phyloP scores from a whole-genome alignment of 2,797 vertebrate genomes.

The Smutsia gigantea region DNA sequence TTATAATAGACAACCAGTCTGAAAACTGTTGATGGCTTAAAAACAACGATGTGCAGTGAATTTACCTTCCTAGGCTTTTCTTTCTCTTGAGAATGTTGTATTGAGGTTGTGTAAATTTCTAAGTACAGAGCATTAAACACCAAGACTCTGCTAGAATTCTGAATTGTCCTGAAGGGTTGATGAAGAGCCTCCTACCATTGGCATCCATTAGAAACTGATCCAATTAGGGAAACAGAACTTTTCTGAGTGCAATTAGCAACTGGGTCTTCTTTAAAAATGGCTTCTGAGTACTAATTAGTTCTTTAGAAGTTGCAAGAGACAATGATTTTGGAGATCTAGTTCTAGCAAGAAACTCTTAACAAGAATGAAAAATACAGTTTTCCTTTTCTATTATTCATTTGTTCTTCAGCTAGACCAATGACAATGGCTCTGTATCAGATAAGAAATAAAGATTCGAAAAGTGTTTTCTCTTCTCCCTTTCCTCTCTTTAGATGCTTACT shows the following conservation, averaged over 20 bases:
- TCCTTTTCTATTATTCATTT: neutral
- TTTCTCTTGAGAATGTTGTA: neutral
- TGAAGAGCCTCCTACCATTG: neutral
- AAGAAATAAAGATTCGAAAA: neutral
- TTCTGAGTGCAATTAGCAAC: neutral
- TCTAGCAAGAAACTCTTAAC: neutral
- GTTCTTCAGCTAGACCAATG: neutral
- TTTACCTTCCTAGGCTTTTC: neutral
- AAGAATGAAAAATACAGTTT: slow-evolving; percentile 17
- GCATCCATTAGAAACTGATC: neutral
- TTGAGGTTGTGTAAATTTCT: neutral
- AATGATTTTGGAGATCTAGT: neutral
- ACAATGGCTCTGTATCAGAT: neutral
- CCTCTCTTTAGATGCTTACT: neutral
- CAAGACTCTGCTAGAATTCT: neutral
- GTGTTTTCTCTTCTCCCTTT: neutral
- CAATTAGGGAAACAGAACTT: neutral
- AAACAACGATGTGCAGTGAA: neutral
- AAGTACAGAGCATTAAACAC: neutral
- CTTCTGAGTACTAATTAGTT: neutral
- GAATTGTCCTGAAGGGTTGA: neutral
- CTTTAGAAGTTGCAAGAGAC: neutral
- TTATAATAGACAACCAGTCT: neutral
- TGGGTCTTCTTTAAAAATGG: neutral
- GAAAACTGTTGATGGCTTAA: neutral